These are phyloP conservation scores for Pelmatolapia mariae DNA, from an alignment of 2,113 vertebrate genomes.

Conservation along the genomic window DNA sequence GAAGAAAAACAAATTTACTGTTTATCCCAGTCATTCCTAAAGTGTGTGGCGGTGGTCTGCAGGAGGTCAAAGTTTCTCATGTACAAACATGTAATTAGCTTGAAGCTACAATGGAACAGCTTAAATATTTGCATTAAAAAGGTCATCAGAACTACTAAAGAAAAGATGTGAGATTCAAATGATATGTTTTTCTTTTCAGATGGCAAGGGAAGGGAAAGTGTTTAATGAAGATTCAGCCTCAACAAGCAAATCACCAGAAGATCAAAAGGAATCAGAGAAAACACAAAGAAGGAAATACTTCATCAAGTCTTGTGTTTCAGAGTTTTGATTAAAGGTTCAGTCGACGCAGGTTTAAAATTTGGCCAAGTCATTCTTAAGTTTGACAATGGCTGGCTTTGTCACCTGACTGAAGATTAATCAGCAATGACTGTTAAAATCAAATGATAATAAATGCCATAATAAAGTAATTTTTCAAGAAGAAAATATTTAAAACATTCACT, in stretches of 20 bases:
- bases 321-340: not conserved
- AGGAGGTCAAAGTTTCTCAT: not conserved
- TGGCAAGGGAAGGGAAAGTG: not conserved
- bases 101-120: not conserved
- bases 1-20: not conserved
- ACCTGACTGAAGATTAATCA: not conserved
- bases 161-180: not conserved
- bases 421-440: not conserved
- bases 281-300: not conserved
- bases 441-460: not conserved
- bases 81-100: not conserved
- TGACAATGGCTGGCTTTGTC: not conserved
- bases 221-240: not conserved
- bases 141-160: not conserved
- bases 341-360: rapidly evolving
- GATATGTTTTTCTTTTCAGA: not conserved
- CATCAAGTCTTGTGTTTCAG: not conserved
- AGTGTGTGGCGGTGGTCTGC: not conserved
- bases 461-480: not conserved
- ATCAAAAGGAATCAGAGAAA: not conserved
- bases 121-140: not conserved
- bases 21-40: not conserved
- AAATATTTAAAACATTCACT: not conserved
- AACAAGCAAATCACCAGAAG: not conserved
- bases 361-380: not conserved